Base-by-base conservation (phyloP, 2,113 vertebrate genomes). In the Campylomormyrus numenius region DNA sequence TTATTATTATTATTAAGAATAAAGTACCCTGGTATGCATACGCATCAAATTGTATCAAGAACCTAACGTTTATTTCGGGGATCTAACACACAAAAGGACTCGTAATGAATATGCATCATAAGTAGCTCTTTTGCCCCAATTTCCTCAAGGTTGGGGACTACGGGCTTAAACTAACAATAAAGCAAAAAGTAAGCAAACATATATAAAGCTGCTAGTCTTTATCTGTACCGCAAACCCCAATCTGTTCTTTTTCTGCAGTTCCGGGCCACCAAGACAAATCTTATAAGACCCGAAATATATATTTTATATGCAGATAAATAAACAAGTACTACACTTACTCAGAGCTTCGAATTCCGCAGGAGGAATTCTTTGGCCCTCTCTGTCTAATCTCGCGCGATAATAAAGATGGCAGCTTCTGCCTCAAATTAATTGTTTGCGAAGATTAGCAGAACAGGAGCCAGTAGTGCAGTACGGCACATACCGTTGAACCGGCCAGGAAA, bases 141-240 rank as follows among this genome's bases (percentile, higher is more conserved):
- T 90, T 90, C 56, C 46, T 50, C 52, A 74, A 86, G 62, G 84
- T 87, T 90, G 56, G 48, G 42, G 62, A 70, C 46, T 56, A 87
- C 56, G 56, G 21, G 89, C 89, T 90, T 90, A 90, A 89, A 90
- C 87, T 90, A 87, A 90, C 89, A 90, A 90, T 90, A 74, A 85
- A 87, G 89, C 50, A 90, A 85, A 87, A 85, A 90, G 89, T 48
- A 90, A 90, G 84, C 52, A 87, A 87, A 90, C 24, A 66, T 53
- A 74, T 88, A 77, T 88, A 74, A 88, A 91, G 21, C 17, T 27
- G 39, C 31, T 45, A 15, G 58, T 85, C 84, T 77, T 89, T 89
- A 89, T 91, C 88, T 74, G 88, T 46, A 8, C 39, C 3, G 45
- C 74, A 87, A 91, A 88, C 90, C 83, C 11, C 88, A 87, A 89